A percentile compares a stretch with the other conserved stretches of the same genome.
Evolutionary conservation across 1,140 invertebrate genomes (phyloP).

Genomic region (Zaprionus camerounensis): DNA sequence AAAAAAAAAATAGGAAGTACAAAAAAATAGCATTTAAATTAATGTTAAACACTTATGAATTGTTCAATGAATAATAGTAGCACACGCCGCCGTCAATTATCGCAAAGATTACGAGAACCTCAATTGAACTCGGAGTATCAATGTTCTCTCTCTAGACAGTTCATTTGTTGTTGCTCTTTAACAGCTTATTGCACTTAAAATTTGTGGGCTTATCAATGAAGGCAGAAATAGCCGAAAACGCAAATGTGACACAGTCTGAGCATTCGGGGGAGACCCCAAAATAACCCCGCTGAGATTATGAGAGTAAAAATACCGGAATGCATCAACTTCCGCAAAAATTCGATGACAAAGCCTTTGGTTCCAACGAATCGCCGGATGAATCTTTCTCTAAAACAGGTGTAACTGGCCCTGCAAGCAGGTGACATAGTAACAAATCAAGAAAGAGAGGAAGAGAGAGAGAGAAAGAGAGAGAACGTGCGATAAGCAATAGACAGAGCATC

Average conservation of each 20-base stretch:
- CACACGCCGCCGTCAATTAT: conserved; percentile 32
- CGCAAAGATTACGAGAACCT: conserved; percentile 20
- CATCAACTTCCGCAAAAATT: conserved; percentile 48
- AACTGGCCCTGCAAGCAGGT: conserved; percentile 18
- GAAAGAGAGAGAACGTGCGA: neutral
- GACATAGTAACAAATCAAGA: neutral
- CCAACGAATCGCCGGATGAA: conserved; percentile 64
- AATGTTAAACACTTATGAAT: conserved; percentile 1
- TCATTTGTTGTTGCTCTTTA: neutral
- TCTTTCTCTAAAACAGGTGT: conserved; percentile 55
- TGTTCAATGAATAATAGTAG: conserved; percentile 5
- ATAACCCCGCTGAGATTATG: conserved; percentile 21
- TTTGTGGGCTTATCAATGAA: conserved; percentile 27
- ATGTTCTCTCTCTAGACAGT: conserved; percentile 35
- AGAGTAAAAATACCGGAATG: conserved; percentile 26
- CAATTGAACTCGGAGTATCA: conserved; percentile 38
- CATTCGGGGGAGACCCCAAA: conserved; percentile 28
- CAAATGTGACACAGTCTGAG: conserved; percentile 31
- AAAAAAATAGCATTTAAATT: conserved; percentile 6
- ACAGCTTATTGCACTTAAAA: neutral
- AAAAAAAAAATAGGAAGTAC: neutral
- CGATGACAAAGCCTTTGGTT: conserved; percentile 66
- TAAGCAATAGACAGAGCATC: conserved; percentile 4
- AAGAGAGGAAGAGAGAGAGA: conserved; percentile 9
- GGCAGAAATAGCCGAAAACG: neutral